Base-by-base conservation (phyloP, 2,113 vertebrate genomes). In the Catharus fuscescens region DNA sequence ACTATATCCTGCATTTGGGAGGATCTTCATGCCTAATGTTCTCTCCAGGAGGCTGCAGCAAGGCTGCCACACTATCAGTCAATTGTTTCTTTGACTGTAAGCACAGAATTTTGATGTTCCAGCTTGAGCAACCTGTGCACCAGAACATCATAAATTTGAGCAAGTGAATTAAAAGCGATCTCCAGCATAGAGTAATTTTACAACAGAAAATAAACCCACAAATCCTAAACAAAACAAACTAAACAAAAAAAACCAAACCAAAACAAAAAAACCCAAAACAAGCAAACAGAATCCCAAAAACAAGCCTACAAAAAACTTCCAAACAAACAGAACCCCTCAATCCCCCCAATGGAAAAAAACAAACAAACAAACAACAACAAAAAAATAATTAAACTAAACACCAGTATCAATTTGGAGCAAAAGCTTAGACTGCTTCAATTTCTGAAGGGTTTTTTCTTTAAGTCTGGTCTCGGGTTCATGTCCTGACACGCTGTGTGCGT, bases 1-100 rank as follows among this genome's bases (percentile, higher is more conserved):
- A 23, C 5, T 1, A 0, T 7, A 12, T n/a, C 10, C 16, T 57
- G 18, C 14, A 15, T 1, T 1, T 3, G 18, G 15, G 25, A 89
- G 8, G 32, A 70, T 86, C 34, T 10, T 88, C 18, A 38, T 29
- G 13, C 50, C 36, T 70, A 17, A 45, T 50, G 14, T 10, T 78
- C 42, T 66, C 19, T 59, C 36, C 40, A 66, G n/a, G n/a, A 76
- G 20, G 17, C 26, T 87, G 42, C 23, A 32, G 29, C 12, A 56
- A 65, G 59, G 18, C 26, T 80, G 31, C 6, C 26, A 25, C 8
- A 10, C 2, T 36, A 7, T 38, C 54, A 34, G 32, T 72, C n/a
- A 77, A 10, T 48, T 24, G 20, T 15, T 76, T 38, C 36, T 70
- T 59, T 69, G 38, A 21, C 36, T 44, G 6, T 48, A 53, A 71